These are phyloP conservation scores for Ceriagrion tenellum DNA, from an alignment of 2,888 invertebrate species.

Conservation along the genomic window DNA sequence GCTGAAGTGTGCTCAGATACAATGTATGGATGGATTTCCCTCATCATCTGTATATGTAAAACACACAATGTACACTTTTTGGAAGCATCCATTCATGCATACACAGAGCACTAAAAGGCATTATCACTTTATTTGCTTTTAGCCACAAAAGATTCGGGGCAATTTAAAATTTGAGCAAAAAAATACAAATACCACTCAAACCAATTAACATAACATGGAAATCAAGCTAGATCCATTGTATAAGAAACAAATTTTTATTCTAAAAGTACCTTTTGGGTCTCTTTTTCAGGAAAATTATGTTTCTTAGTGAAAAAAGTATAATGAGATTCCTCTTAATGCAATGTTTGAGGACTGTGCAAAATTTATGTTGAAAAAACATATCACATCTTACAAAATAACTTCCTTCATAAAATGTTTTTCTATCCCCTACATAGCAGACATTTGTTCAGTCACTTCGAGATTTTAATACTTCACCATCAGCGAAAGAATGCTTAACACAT, in stretches of 20 bases:
- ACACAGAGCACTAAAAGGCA: conserved; percentile 37
- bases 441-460: background rate
- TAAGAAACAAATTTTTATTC: background rate
- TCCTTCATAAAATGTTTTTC: background rate
- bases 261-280: background rate
- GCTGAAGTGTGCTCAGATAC: background rate
- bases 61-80: background rate
- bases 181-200: background rate
- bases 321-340: background rate
- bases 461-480: background rate
- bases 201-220: background rate
- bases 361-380: background rate
- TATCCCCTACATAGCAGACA: background rate
- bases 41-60: background rate
- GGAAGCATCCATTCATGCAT: conserved; percentile 30
- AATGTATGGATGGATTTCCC: background rate
- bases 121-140: conserved; percentile 53
- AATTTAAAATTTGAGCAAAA: conserved; percentile 42
- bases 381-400: background rate
- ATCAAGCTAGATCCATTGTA: background rate
- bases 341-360: background rate
- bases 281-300: background rate
- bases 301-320: background rate
- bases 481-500: background rate
- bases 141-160: conserved; percentile 8